Evolutionary conservation across 2,113 vertebrate species (phyloP).

Genomic region (Corvus cornix): DNA sequence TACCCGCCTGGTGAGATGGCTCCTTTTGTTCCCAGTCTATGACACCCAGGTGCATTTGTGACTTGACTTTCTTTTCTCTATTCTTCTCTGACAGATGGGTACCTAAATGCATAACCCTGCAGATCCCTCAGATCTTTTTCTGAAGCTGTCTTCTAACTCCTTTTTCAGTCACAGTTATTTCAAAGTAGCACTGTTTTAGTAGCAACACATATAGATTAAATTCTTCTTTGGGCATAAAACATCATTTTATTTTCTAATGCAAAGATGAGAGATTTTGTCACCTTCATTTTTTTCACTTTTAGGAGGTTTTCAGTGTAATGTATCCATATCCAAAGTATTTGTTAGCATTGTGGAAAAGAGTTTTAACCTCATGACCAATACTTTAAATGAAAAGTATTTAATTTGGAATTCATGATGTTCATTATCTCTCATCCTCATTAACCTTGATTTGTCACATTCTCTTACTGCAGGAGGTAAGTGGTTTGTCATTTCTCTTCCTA

Average conservation of each 20-base stretch:
- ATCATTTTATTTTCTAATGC: background rate
- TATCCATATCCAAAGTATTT: background rate
- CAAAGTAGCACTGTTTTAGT: background rate
- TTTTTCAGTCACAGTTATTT: background rate
- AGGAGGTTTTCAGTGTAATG: background rate
- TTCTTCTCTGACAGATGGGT: background rate
- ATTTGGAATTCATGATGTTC: background rate
- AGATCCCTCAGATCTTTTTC: background rate
- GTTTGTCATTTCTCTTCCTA: background rate
- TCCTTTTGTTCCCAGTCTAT: background rate
- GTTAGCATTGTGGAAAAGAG: background rate
- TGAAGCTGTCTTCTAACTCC: background rate
- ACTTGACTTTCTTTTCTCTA: background rate
- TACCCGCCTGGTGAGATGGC: background rate
- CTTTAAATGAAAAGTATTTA: background rate
- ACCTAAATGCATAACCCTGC: background rate
- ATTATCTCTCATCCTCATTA: background rate
- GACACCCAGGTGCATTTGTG: background rate
- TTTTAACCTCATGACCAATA: background rate
- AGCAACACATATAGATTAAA: background rate
- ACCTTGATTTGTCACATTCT: background rate
- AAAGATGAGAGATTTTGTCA: background rate
- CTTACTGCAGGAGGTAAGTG: background rate
- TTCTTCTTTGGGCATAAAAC: background rate
- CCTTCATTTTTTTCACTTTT: background rate